phyloP scores from a whole-genome alignment of 2,888 invertebrate genomes.

The Timandra comae region DNA sequence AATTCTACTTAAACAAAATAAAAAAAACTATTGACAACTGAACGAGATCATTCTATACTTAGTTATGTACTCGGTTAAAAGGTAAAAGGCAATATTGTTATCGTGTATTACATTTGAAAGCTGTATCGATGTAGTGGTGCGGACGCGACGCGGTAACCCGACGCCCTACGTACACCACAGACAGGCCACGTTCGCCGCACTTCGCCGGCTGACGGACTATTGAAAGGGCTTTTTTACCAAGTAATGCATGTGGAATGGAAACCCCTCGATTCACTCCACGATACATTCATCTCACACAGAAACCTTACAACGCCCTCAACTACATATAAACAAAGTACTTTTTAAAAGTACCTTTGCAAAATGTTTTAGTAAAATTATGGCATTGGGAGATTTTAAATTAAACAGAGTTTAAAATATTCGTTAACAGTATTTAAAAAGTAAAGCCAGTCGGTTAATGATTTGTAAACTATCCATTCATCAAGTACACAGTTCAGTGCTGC shows the following conservation, averaged over 20 bases:
- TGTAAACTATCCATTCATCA: slow-evolving; percentile 13
- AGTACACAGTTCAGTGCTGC: slow-evolving; percentile 1
- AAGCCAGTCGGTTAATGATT: slow-evolving; percentile 12
- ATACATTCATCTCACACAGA: slow-evolving; percentile 50
- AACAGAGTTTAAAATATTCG: no score
- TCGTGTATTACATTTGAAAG: slow-evolving; percentile 9
- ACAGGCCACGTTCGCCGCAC: slow-evolving; percentile 16
- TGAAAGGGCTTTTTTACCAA: slow-evolving; percentile 12
- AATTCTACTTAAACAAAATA: no score
- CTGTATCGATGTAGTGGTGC: slow-evolving; percentile 11
- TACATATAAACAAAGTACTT: no score
- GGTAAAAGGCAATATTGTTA: slow-evolving; percentile 1
- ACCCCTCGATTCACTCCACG: slow-evolving; percentile 50
- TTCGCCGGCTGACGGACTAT: slow-evolving; percentile 12
- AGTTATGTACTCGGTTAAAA: no score
- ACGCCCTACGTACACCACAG: slow-evolving; percentile 28
- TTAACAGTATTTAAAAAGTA: not conserved
- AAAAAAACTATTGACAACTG: no score
- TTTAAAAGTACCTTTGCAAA: no score
- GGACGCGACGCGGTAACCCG: slow-evolving; percentile 32
- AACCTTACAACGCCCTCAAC: slow-evolving; percentile 40
- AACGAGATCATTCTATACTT: no score
- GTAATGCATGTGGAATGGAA: slow-evolving; percentile 39
- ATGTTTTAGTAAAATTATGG: no score
- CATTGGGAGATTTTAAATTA: no score